phyloP scores from a whole-genome alignment of 2,113 vertebrate species.

The Marmota monax region DNA sequence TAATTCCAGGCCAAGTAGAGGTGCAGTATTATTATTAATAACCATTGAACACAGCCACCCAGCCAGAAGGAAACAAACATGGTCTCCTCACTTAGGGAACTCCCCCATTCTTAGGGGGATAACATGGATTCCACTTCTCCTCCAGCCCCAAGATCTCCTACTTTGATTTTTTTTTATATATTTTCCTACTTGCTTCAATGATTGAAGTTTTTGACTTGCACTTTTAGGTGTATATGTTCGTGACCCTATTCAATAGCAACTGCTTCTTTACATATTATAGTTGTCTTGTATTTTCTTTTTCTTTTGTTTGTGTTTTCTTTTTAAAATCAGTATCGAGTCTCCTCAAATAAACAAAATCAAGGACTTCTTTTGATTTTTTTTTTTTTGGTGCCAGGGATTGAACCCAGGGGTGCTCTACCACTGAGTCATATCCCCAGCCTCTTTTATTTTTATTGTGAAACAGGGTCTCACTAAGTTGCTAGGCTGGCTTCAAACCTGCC shows the following conservation, averaged over 20 bases:
- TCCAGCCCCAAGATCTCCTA: background rate
- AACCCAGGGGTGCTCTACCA: too few relatives aligned
- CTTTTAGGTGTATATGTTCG: background rate
- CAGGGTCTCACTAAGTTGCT: too few relatives aligned
- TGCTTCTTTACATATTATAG: background rate
- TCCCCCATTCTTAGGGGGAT: background rate
- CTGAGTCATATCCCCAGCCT: too few relatives aligned
- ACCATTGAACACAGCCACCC: background rate
- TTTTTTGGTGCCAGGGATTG: too few relatives aligned
- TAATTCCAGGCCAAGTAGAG: background rate
- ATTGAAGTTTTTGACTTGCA: background rate
- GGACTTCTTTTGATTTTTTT: background rate
- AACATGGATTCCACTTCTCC: background rate
- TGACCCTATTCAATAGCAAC: background rate
- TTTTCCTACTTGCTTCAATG: background rate
- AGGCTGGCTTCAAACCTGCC: too few relatives aligned
- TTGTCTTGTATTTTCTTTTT: background rate
- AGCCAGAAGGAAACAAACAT: background rate
- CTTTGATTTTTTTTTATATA: background rate
- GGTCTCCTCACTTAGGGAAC: background rate
- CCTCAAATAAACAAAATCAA: background rate
- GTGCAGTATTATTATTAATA: background rate
- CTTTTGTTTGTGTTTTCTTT: background rate
- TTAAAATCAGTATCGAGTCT: background rate
- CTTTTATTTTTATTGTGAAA: too few relatives aligned